phyloP scores from a whole-genome alignment of 2,888 invertebrate species.

The Crocallis elinguaria region DNA sequence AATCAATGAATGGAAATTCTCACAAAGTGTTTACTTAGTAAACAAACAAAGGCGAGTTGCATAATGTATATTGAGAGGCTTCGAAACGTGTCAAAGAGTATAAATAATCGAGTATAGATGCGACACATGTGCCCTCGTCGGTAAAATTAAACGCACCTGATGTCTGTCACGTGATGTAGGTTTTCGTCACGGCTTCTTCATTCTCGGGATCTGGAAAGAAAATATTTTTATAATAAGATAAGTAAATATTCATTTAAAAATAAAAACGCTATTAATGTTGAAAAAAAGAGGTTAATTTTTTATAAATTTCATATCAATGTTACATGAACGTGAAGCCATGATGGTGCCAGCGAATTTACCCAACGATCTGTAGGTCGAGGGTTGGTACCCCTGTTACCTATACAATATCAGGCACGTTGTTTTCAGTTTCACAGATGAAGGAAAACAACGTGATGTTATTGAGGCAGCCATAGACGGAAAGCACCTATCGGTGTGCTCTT shows the following conservation, averaged over 20 bases:
- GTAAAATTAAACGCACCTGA: conserved; percentile 56
- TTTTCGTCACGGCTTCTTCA: conserved; percentile 57
- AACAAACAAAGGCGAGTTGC: conserved; percentile 20
- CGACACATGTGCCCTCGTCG: conserved; percentile 32
- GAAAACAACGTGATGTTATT: too few relatives aligned
- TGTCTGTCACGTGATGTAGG: conserved; percentile 47
- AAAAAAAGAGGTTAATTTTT: too few relatives aligned
- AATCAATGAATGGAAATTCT: conserved; percentile 15
- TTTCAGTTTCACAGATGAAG: too few relatives aligned
- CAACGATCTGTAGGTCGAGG: too few relatives aligned
- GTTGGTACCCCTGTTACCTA: too few relatives aligned
- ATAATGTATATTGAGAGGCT: conserved; percentile 29
- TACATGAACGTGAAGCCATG: too few relatives aligned
- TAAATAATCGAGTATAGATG: conserved; percentile 17
- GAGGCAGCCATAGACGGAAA: too few relatives aligned
- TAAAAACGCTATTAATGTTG: too few relatives aligned
- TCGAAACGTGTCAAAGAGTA: conserved; percentile 20
- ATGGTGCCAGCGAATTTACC: too few relatives aligned
- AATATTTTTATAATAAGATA: background rate
- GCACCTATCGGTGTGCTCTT: too few relatives aligned
- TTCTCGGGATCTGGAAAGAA: conserved; percentile 55
- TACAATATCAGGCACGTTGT: too few relatives aligned
- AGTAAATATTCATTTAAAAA: background rate
- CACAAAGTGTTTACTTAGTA: conserved; percentile 8
- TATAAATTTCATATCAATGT: too few relatives aligned